Evolutionary conservation across 2,797 vertebrate genomes (phyloP), one percentile per base, ranked within the genome.

Genomic region (Gastrophryne carolinensis): DNA sequence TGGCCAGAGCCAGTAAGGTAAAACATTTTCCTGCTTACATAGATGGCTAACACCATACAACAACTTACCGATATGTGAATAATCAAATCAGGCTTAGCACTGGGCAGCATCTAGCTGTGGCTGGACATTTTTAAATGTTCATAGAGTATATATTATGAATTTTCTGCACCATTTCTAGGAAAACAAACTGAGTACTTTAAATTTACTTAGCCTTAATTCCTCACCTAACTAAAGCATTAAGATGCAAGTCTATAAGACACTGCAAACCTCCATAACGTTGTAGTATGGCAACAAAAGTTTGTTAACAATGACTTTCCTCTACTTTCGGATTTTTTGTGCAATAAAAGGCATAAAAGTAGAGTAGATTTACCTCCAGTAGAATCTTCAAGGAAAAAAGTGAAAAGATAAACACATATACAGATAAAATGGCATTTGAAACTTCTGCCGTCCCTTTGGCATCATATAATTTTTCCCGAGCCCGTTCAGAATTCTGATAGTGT

Each of bases 401-500:
- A 75, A 71, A 66, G 75, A 85, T 69, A 80, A 63, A 12, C 49
- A 75, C 80, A 82, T 73, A 77, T 44, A 68, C 69, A 80, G 52
- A 67, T 24, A 56, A 81, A 53, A 66, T 84, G 79, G 47, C 80
- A 78, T 84, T 83, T 84, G 82, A 89, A 91, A 89, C 80, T 86
- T 89, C 81, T 86, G 80, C 84, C 81, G 86, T 83, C 84, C 81
- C 86, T 83, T 83, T 70, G 81, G 85, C 86, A 90, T 65, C 68
- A 78, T 87, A 88, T 82, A 75, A 84, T 88, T 87, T 88, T 90
- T 90, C 82, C 87, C 78, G 80, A 87, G 82, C 83, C 87, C 83
- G 88, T 91, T 91, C 89, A 84, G 90, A 91, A 90, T 89, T 88
- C 85, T 90, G 89, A 90, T 88, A 90, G 86, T 88, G 87, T 87